These are phyloP conservation scores for Oreortyx pictus DNA, from an alignment of 2,797 vertebrate species.

Conservation along the genomic window DNA sequence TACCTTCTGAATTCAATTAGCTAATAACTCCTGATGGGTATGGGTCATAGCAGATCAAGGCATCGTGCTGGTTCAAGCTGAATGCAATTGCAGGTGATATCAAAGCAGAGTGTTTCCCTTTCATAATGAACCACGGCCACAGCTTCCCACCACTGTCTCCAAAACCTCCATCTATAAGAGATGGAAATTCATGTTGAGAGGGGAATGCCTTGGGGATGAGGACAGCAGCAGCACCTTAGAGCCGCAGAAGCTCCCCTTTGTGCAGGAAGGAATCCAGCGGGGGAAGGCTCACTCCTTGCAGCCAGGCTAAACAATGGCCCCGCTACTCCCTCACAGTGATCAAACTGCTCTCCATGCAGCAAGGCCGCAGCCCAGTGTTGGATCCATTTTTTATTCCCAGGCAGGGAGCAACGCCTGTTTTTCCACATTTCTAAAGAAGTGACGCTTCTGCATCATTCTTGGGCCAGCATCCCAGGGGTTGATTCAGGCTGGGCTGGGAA, in stretches of 20 bases:
- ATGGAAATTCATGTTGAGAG: background rate
- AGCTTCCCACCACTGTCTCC: background rate
- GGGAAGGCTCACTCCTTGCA: background rate
- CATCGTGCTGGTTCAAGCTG: constrained; percentile 21
- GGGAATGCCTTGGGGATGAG: background rate
- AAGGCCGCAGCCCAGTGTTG: background rate
- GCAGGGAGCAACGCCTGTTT: background rate
- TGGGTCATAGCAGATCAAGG: constrained; percentile 55
- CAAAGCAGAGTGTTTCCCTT: background rate
- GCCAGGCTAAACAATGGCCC: background rate
- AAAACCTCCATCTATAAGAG: background rate
- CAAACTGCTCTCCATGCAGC: background rate
- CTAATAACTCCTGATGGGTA: constrained; percentile 59
- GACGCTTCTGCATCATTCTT: background rate
- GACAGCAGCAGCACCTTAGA: background rate
- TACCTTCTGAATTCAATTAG: constrained; percentile 71
- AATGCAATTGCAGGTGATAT: constrained; percentile 30
- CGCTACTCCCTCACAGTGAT: background rate
- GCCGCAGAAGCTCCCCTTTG: background rate
- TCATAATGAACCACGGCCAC: background rate
- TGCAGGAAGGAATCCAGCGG: background rate
- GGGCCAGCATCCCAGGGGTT: background rate
- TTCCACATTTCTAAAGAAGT: background rate
- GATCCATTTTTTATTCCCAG: background rate
- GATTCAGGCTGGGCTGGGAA: background rate